Conservation (phyloP, 64 coral and sea anemone species). For the Stylophora pistillata region DNA sequence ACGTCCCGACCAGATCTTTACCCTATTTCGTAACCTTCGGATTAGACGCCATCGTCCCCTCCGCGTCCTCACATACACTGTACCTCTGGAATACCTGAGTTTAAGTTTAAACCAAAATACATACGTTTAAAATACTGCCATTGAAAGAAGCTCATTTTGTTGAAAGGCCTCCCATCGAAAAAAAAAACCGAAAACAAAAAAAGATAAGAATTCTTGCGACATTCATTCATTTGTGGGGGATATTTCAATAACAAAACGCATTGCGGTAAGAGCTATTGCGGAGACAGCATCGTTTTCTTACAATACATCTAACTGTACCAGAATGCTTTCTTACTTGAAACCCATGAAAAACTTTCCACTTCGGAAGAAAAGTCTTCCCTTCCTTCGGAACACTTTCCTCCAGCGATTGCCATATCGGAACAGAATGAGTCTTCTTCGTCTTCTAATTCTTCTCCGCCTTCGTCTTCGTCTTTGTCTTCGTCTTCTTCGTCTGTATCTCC, state of each 20-base stretch:
- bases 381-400: background rate
- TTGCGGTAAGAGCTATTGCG: no score
- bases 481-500: background rate
- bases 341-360: background rate
- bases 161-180: no score
- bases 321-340: background rate
- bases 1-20: background rate
- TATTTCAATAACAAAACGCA: no score
- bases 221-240: no score
- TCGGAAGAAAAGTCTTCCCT: background rate
- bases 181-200: no score
- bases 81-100: background rate
- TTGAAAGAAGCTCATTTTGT: background rate
- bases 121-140: background rate
- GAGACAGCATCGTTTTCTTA: no score
- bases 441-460: background rate
- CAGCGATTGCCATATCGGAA: background rate
- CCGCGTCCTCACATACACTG: background rate
- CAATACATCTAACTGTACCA: no score
- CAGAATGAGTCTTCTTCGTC: background rate
- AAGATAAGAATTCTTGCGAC: no score
- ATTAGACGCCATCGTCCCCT: background rate
- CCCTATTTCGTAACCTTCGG: background rate
- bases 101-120: background rate
- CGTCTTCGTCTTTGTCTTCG: background rate